Evolutionary conservation across 2,888 invertebrate species (phyloP), one percentile per base, ranked within the genome.

Genomic region (Entomobrya proxima): DNA sequence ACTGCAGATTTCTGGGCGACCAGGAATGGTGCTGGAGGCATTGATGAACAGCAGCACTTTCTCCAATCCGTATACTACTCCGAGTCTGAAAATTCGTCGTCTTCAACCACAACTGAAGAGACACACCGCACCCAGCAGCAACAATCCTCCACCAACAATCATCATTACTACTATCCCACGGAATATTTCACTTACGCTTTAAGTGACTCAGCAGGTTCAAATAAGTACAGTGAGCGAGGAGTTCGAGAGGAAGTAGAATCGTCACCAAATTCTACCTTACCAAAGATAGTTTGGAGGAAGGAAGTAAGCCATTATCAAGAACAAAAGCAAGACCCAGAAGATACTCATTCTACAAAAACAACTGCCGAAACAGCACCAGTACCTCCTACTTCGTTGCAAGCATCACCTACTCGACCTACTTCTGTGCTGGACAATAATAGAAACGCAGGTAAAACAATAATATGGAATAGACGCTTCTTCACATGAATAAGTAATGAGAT

Each of bases 341-440:
- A 83, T 24, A 50, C 30, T 32, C 61, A 74, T 27, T 24, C 55
- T 6, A 69, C 80, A 72, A 69, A 44, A 50, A 50, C 75, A 47
- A 7, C 64, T 44, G 40, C 64, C 35, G 37, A 64, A 79, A 47
- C 52, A 55, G 61, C 81, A 67, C 44, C 64, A 64, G 44, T 64
- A 82, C 50, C 82, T 50, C 50, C 58, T n/a, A 24, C 47, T 24
- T 52, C 64, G 40, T 27, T 69, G 58, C 81, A 72, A 44, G 64
- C 75, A 64, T 75, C 75, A 82, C 74, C 82, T 82, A 78, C 77
- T 75, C 77, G 76, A 83, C 83, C 83, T 77, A 78, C 78, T 84
- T 72, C 78, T 78, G 78, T 58, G 47, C 55, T 84, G 77, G 84
- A 84, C 84, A 84, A 84, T 84, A 84, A 84, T 78, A 77, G 84